Evolutionary conservation across 2,113 vertebrate species (phyloP), one percentile per base, ranked within the genome.

Genomic region (Anarhynchus alexandrinus): DNA sequence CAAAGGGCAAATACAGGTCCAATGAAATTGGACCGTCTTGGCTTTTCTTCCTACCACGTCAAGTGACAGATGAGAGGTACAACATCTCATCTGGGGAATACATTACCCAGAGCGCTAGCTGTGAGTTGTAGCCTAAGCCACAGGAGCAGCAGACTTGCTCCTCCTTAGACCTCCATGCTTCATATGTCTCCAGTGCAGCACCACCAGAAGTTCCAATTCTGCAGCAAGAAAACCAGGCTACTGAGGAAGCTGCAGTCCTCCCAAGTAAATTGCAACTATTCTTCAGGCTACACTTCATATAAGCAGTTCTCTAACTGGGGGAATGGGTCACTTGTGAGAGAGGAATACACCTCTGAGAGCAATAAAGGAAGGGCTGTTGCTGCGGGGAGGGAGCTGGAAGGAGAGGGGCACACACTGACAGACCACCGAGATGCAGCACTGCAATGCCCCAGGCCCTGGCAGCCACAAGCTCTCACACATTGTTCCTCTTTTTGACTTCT

Each of bases 391-490:
- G 27, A 78, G 73, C 18, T 70, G 54, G 38, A 58, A 65, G 58
- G 66, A 71, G 40, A n/a, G 34, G 10, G 19, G 12, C 0, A 1
- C 45, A 43, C 26, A 32, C 9, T 2, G 62, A 57, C 52, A 82
- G 30, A 43, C 67, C 67, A 64, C 25, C 1, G 19, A 49, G 40
- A 52, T 20, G 15, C 57, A 65, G 15, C 15, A 5, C 4, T 21
- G 55, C 78, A 58, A 11, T 9, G 43, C 25, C 49, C n/a, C 26
- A 23, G 45, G 27, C 65, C 25, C 57, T 42, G 32, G 23, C 38
- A 93, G 42, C 36, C 65, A 78, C 5, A 6, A 69, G 34, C 11
- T 81, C 21, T 58, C 49, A 21, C 25, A 18, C 0, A 0, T n/a
- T 51, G 32, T 51, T 65, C 34, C 8, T 71, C 36, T 52, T 84